These are phyloP conservation scores for Otocyon megalotis DNA, from an alignment of 2,113 vertebrate genomes.

Conservation along the genomic window DNA sequence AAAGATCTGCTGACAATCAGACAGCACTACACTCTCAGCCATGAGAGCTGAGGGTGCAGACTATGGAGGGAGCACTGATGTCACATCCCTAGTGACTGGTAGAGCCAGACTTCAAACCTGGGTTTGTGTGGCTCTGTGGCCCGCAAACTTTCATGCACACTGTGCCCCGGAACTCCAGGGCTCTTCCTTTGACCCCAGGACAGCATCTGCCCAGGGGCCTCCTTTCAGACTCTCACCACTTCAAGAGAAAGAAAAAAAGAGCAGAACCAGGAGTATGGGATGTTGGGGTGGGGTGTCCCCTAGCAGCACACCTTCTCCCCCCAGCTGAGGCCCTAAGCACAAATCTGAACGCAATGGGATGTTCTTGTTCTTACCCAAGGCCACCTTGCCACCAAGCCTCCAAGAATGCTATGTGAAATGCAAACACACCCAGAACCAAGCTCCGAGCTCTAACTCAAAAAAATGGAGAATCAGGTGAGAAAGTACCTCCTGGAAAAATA, in stretches of 20 bases:
- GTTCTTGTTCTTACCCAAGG: background rate
- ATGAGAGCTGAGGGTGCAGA: background rate
- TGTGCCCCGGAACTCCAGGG: background rate
- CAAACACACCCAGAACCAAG: background rate
- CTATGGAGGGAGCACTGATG: background rate
- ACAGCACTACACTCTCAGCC: background rate
- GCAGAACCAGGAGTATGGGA: background rate
- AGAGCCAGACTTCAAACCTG: background rate
- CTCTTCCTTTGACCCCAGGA: background rate
- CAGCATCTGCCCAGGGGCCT: fast-evolving
- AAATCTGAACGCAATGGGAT: background rate
- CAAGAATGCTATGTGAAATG: background rate
- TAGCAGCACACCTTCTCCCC: no score
- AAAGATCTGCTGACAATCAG: fast-evolving
- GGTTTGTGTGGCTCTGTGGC: background rate
- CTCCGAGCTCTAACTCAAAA: background rate
- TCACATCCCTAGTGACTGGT: background rate
- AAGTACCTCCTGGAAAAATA: background rate
- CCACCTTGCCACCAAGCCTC: background rate
- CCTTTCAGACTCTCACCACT: background rate
- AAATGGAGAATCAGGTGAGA: background rate
- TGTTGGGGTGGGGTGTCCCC: fast-evolving
- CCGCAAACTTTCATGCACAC: fast-evolving
- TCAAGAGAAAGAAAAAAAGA: background rate
- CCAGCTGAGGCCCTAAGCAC: background rate